phyloP scores from a whole-genome alignment of 53 echinoderm and acorn worm genomes.

The Glandiceps talaboti region DNA sequence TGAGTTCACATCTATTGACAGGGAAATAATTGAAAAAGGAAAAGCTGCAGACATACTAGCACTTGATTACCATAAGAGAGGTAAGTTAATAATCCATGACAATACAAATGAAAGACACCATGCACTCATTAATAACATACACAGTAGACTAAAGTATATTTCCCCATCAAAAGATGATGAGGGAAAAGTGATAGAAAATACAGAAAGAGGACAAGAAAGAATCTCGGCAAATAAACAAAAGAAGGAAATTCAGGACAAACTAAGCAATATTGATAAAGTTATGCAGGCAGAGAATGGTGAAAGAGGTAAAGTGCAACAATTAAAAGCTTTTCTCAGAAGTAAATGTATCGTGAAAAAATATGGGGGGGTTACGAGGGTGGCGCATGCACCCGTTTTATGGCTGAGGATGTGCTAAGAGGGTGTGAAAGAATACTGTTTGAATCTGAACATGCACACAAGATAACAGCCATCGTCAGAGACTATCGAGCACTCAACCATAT shows the following conservation, averaged over 20 bases:
- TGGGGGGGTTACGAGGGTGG: neutral
- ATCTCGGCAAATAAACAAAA: neutral
- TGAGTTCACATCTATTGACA: neutral
- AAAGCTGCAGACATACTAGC: neutral
- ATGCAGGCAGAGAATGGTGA: neutral
- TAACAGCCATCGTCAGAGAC: neutral
- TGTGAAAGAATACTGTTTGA: neutral
- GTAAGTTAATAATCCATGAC: neutral
- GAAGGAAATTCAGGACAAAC: neutral
- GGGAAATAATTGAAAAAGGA: neutral
- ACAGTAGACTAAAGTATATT: neutral
- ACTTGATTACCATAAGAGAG: neutral
- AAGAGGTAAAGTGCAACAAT: neutral
- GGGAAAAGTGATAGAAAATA: neutral
- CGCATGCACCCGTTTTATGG: neutral
- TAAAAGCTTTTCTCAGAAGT: neutral
- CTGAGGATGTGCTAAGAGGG: neutral
- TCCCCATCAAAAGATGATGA: neutral
- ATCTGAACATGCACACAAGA: neutral
- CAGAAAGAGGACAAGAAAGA: neutral
- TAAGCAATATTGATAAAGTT: neutral
- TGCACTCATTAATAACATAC: neutral
- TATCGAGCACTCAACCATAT: neutral
- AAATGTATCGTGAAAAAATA: neutral
- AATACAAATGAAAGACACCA: neutral